phyloP scores from a whole-genome alignment of 2,113 vertebrate species.

The Emydura subglobosa region DNA sequence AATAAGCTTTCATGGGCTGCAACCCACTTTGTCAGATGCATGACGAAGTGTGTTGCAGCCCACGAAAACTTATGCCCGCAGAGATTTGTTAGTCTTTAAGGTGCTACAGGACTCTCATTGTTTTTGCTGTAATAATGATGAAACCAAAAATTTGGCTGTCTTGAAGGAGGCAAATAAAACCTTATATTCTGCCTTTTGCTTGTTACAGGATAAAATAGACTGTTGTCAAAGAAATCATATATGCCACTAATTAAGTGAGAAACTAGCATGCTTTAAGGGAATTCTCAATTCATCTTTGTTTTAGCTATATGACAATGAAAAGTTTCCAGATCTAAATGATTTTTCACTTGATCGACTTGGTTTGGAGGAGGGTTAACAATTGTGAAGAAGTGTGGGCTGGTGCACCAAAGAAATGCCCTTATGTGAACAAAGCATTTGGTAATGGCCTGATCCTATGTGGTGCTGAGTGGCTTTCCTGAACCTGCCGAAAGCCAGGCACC shows the following conservation, averaged over 20 bases:
- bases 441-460: fast-evolving
- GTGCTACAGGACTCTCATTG: too few species aligned
- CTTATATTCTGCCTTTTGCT: not conserved
- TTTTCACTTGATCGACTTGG: not conserved
- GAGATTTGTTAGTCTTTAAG: too few species aligned
- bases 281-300: not conserved
- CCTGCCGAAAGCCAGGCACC: not conserved
- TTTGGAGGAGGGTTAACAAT: not conserved
- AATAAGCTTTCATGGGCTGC: too few species aligned
- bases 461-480: not conserved
- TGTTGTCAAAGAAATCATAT: not conserved
- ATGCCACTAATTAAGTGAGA: not conserved
- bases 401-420: not conserved
- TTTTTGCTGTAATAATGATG: not conserved
- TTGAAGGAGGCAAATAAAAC: conserved; percentile 11
- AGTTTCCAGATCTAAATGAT: not conserved
- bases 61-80: too few species aligned
- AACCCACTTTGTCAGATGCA: too few species aligned
- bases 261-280: not conserved
- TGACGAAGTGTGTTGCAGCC: too few species aligned
- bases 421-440: not conserved
- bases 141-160: not conserved
- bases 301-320: not conserved
- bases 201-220: not conserved
- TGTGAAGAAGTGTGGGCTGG: not conserved